Conservation (phyloP, 2,888 invertebrate species). For the Sarcophaga rosellei region DNA sequence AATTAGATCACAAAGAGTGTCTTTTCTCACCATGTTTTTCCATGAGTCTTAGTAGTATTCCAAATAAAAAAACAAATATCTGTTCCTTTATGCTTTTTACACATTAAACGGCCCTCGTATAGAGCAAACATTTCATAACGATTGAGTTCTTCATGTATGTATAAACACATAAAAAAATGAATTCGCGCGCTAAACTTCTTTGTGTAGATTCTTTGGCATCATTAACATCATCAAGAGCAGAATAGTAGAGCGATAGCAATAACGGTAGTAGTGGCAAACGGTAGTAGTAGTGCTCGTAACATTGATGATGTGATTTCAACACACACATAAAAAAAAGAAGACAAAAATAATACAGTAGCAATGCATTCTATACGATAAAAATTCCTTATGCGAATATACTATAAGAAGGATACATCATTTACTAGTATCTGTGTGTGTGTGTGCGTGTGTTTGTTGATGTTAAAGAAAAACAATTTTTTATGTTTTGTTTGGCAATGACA, state of each 20-base stretch:
- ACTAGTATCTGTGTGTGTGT: neutral
- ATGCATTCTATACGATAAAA: slow-evolving; percentile 65
- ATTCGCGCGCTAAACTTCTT: neutral
- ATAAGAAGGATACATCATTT: slow-evolving; percentile 44
- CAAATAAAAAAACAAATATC: too few relatives aligned
- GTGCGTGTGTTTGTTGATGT: slow-evolving; percentile 40
- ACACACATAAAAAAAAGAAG: slow-evolving; percentile 55
- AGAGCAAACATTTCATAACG: too few relatives aligned
- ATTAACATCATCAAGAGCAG: slow-evolving; percentile 55
- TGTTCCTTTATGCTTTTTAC: too few relatives aligned
- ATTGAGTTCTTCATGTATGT: too few relatives aligned
- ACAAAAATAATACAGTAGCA: slow-evolving; percentile 50
- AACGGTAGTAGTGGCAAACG: neutral
- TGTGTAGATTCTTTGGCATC: slow-evolving; percentile 33
- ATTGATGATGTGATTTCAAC: slow-evolving; percentile 56
- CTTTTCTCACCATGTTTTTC: too few relatives aligned
- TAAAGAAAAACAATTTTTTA: slow-evolving; percentile 68
- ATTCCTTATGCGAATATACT: slow-evolving; percentile 29
- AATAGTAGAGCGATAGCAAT: neutral
- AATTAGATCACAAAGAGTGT: too few relatives aligned
- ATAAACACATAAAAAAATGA: too few relatives aligned
- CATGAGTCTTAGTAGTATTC: too few relatives aligned
- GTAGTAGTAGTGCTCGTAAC: slow-evolving; percentile 45
- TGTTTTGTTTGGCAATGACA: slow-evolving; percentile 79
- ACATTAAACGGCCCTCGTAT: too few relatives aligned